Evolutionary conservation across 1,140 invertebrate species (phyloP).

Genomic region (Marisa cornuarietis): DNA sequence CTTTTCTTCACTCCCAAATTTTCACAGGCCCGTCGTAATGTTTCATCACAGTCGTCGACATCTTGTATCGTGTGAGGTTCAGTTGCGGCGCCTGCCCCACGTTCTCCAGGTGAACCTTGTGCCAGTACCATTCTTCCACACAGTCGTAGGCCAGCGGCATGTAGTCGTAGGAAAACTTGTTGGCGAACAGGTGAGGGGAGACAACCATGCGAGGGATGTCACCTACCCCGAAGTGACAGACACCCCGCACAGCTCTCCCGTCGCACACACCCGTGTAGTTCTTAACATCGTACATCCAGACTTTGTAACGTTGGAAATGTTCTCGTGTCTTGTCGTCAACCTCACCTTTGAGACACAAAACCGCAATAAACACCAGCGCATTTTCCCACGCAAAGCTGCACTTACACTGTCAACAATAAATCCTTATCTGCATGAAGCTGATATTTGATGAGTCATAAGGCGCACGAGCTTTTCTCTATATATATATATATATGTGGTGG

Average conservation of each 20-base stretch:
- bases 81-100: not conserved
- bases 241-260: constrained; percentile 20
- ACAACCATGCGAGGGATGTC: constrained; percentile 24
- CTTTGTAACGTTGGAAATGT: constrained; percentile 17
- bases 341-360: not conserved
- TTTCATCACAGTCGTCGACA: not conserved
- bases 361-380: too few relatives aligned
- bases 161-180: constrained; percentile 36
- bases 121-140: constrained; percentile 21
- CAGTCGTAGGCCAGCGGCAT: constrained; percentile 23
- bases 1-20: constrained; percentile 59
- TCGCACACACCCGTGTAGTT: not conserved
- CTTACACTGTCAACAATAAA: too few relatives aligned
- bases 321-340: constrained; percentile 3
- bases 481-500: too few relatives aligned
- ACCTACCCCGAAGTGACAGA: constrained; percentile 30
- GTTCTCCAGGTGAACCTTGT: constrained; percentile 16
- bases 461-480: too few relatives aligned
- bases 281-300: constrained; percentile 2
- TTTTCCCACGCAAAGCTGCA: too few relatives aligned
- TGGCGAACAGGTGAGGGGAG: constrained; percentile 31
- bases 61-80: not conserved
- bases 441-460: too few relatives aligned
- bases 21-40: not conserved
- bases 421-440: too few relatives aligned